These are phyloP conservation scores for Aphidoletes aphidimyza DNA, from an alignment of 2,888 invertebrate genomes.

Conservation along the genomic window DNA sequence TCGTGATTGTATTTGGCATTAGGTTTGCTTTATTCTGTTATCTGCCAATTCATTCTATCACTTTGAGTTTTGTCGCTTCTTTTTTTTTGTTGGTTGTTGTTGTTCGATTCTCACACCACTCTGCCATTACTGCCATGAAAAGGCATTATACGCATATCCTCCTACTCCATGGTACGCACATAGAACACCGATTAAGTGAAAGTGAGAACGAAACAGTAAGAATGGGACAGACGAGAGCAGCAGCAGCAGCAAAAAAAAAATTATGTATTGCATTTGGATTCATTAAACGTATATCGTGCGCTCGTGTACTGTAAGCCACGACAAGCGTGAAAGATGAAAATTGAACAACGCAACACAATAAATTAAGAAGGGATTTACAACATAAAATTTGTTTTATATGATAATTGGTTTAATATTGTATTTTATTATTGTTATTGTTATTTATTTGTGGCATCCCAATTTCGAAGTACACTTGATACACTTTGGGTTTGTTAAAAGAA, in stretches of 20 bases:
- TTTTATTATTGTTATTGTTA: conserved; percentile 53
- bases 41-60: conserved; percentile 53
- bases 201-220: not conserved
- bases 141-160: conserved; percentile 14
- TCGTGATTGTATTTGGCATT: conserved; percentile 48
- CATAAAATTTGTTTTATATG: conserved; percentile 60
- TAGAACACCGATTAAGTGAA: not conserved
- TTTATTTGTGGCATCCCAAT: conserved; percentile 48
- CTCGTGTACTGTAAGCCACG: not conserved
- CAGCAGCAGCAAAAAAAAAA: not conserved
- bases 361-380: conserved; percentile 59
- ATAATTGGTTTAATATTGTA: conserved; percentile 58
- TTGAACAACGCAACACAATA: conserved; percentile 56
- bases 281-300: not conserved
- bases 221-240: not conserved
- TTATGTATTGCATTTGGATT: conserved; percentile 38
- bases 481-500: not conserved
- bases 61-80: conserved; percentile 47
- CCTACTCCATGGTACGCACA: not conserved
- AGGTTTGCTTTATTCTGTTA: conserved; percentile 53
- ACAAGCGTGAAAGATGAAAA: conserved; percentile 53
- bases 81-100: no score
- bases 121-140: not conserved
- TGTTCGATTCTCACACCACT: conserved; percentile 16
- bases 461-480: conserved; percentile 35